phyloP scores from a whole-genome alignment of 2,888 invertebrate species.

The Rhagium mordax region DNA sequence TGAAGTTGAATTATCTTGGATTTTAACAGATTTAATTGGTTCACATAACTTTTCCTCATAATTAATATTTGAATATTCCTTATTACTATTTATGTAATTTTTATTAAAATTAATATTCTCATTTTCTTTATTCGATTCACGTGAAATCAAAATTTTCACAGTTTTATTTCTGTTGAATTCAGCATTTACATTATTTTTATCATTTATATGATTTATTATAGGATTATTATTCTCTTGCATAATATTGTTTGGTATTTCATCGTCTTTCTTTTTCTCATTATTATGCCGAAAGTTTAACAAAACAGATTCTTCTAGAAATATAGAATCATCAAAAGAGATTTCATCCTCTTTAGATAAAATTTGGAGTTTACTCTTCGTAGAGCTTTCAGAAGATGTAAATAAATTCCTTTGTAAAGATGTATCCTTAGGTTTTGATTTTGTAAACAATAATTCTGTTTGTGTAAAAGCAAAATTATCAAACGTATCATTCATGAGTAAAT shows the following conservation, averaged over 20 bases:
- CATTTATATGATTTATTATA: neutral
- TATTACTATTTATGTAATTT: neutral
- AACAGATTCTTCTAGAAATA: conserved; percentile 50
- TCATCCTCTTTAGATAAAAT: conserved; percentile 38
- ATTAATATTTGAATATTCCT: neutral
- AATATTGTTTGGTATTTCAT: conserved; percentile 9
- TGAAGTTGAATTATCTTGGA: neutral
- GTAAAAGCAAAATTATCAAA: conserved; percentile 59
- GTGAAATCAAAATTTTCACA: neutral
- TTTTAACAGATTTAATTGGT: neutral
- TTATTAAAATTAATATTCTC: neutral
- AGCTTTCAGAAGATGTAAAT: neutral
- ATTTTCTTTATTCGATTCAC: neutral
- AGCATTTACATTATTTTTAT: neutral
- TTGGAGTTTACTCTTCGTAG: neutral
- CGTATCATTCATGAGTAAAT: conserved; percentile 60
- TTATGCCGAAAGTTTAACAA: conserved; percentile 1
- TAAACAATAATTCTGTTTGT: conserved; percentile 19
- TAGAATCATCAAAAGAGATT: conserved; percentile 60
- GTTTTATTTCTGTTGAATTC: neutral
- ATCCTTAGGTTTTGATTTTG: neutral
- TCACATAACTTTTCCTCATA: neutral
- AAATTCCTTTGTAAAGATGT: neutral
- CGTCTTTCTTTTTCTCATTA: conserved; percentile 12
- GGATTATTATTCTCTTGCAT: conserved; percentile 25